Base-by-base conservation (phyloP, 2,797 vertebrate species). In the Fistularia commersonii region DNA sequence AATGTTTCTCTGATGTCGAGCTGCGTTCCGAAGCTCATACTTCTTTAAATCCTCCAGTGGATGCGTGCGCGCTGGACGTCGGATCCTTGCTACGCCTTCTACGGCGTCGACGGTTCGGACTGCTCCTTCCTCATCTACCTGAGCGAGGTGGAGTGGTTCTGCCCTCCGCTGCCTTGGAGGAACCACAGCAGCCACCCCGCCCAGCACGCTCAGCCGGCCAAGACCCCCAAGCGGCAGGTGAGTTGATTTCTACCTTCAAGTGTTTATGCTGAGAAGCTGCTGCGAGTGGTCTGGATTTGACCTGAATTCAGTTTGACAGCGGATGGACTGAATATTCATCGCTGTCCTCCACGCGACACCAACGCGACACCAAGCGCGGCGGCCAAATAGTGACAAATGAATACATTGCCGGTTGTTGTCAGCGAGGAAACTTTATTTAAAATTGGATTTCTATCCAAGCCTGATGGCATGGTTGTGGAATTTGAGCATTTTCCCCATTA, bases 1-100 rank as follows among this genome's bases (percentile, higher is more conserved):
- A n/a, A n/a, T n/a, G n/a, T n/a, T n/a, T n/a, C n/a, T n/a, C n/a
- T n/a, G n/a, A n/a, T n/a, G n/a, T n/a, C n/a, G n/a, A n/a, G n/a
- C n/a, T n/a, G n/a, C n/a, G n/a, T n/a, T n/a, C n/a, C n/a, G n/a
- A n/a, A n/a, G n/a, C n/a, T n/a, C n/a, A n/a, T n/a, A n/a, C n/a
- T n/a, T n/a, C 8, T 50, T 8, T 49, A 2, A 9, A 40, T 12
- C 9, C 7, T 61, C 8, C 51, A 87, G 87, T 98, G 95, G 96
- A 98, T 98, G 96, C 92, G 95, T 14, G 93, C 95, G n/a, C 92
- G 95, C 54, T 98, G 96, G 96, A 98, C 94, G 2, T 97, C 96
- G 0, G 96, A 98, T 82, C 96, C 96, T 46, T 98, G 96, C 86
- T 98, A 98, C 0, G 92, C 94, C 13, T 98, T 97, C 72, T 98